Conservation (phyloP, 1,140 invertebrate species). For the Potamilus streckersoni region DNA sequence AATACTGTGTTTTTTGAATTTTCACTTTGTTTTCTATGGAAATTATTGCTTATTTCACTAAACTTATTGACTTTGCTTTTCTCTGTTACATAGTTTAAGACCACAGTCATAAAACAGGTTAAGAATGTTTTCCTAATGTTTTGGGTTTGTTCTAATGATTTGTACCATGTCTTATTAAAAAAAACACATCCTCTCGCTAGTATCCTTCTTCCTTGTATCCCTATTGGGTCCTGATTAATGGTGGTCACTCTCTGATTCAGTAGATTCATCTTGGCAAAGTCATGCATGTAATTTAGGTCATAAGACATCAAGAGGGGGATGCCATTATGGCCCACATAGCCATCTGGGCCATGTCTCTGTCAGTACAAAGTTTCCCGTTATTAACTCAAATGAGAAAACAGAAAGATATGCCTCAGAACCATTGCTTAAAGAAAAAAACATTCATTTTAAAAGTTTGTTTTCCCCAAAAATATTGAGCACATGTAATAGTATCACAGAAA, state of each 20-base stretch:
- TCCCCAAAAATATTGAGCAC: no score
- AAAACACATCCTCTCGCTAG: slow-evolving; percentile 74
- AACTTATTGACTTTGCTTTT: no score
- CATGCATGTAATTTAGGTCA: slow-evolving; percentile 88
- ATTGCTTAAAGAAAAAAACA: neutral
- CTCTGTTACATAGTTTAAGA: no score
- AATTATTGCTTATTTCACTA: no score
- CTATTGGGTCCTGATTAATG: slow-evolving; percentile 94
- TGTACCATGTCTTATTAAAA: no score
- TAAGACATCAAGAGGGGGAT: slow-evolving; percentile 95
- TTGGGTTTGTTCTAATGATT: no score
- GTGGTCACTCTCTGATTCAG: slow-evolving; percentile 94
- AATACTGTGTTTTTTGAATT: no score
- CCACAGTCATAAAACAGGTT: no score
- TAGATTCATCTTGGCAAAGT: slow-evolving; percentile 91
- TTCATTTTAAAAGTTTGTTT: neutral
- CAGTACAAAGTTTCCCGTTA: slow-evolving; percentile 96
- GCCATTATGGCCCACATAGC: slow-evolving; percentile 97
- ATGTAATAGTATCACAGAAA: no score
- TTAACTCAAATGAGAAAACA: slow-evolving; percentile 74
- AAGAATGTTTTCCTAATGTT: no score
- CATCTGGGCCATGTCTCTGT: slow-evolving; percentile 97
- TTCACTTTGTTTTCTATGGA: no score
- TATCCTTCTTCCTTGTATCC: slow-evolving; percentile 83
- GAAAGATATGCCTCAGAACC: no score